Evolutionary conservation across 2,888 invertebrate genomes (phyloP).

Genomic region (Torymus texanus): DNA sequence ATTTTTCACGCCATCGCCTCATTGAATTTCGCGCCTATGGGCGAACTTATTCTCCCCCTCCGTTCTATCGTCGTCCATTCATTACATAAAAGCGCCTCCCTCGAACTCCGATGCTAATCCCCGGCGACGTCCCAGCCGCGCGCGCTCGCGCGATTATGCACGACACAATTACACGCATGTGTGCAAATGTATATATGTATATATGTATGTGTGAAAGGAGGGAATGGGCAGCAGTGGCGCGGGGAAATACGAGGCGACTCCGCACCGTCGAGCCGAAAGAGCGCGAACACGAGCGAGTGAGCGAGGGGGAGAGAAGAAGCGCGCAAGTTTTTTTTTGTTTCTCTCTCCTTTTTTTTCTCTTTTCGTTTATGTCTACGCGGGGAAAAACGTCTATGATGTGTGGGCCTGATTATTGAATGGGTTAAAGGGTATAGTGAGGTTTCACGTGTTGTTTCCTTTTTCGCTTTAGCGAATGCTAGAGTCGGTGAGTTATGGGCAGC

Average conservation of each 20-base stretch:
- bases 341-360: no score
- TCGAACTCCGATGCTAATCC: slow-evolving; percentile 33
- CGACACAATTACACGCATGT: slow-evolving; percentile 46
- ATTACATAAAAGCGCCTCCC: slow-evolving; percentile 42
- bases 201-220: background rate
- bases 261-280: slow-evolving; percentile 21
- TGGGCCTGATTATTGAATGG: slow-evolving; percentile 26
- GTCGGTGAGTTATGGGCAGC: background rate
- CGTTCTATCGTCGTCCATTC: background rate
- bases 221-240: slow-evolving; percentile 5
- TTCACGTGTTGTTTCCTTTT: background rate
- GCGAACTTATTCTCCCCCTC: background rate
- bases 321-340: no score
- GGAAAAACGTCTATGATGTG: slow-evolving; percentile 27
- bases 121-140: slow-evolving; percentile 19
- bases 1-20: slow-evolving; percentile 11
- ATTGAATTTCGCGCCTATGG: slow-evolving; percentile 36
- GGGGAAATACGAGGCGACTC: slow-evolving; percentile 42
- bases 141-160: slow-evolving; percentile 26
- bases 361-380: background rate
- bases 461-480: background rate
- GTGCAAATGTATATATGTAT: no score
- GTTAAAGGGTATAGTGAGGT: background rate
- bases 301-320: background rate
- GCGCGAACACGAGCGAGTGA: slow-evolving; percentile 2